A percentile compares a stretch with the other conserved stretches of the same genome.
phyloP scores from a whole-genome alignment of 2,113 vertebrate species.

The Cochlearius cochlearius region DNA sequence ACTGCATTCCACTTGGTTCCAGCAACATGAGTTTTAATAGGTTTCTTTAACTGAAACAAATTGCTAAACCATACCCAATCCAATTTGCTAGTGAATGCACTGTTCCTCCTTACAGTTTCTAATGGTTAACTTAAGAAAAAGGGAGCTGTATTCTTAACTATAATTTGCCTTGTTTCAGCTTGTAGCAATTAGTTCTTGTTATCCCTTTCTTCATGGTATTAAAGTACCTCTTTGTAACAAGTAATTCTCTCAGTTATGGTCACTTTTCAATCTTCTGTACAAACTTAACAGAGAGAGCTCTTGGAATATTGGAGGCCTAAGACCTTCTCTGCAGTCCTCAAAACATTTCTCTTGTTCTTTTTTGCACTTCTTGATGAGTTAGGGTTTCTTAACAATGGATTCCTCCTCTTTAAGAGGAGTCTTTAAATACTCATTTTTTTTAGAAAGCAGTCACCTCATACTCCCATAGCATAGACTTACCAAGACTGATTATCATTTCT shows the following conservation, averaged over 20 bases:
- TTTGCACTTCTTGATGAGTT: not conserved
- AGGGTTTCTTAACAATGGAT: not conserved
- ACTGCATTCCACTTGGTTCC: not conserved
- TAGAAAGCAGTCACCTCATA: not conserved
- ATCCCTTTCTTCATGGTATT: not conserved
- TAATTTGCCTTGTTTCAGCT: not conserved
- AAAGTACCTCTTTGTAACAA: not conserved
- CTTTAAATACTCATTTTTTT: not conserved
- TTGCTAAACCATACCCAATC: not conserved
- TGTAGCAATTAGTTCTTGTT: not conserved
- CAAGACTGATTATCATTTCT: not conserved
- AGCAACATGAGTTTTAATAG: not conserved
- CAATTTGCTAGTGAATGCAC: not conserved
- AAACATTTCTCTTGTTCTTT: not conserved
- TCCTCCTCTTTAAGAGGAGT: not conserved
- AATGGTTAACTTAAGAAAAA: not conserved
- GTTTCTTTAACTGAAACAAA: constrained; percentile 10
- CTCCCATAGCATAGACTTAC: not conserved
- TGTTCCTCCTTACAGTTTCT: not conserved
- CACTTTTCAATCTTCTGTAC: not conserved
- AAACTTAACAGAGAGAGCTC: not conserved
- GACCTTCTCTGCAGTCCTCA: not conserved
- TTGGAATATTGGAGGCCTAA: not conserved
- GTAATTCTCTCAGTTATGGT: not conserved
- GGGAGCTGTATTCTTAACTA: not conserved